Evolutionary conservation across 2,888 invertebrate genomes (phyloP), one percentile per base, ranked within the genome.

Genomic region (Teleiodes luculella): DNA sequence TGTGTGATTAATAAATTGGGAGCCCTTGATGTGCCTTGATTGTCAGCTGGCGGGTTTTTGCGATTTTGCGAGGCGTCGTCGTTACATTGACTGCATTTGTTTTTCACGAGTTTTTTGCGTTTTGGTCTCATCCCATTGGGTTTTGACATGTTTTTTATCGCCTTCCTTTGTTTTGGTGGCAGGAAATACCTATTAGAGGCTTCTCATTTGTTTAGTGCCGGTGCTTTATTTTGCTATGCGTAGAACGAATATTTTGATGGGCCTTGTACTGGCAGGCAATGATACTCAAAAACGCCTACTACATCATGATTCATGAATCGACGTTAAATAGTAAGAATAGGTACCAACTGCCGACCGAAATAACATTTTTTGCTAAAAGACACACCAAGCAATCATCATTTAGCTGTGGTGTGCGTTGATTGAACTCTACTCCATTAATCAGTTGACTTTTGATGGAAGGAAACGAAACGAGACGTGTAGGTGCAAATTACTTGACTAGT

Each of bases 1-100:
- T 20, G 48, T 28, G 48, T 48, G 36, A 48, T 48, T 48, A 36
- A 48, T 48, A 48, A 33, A n/a, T n/a, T n/a, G n/a, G n/a, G n/a
- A n/a, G 20, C 48, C 36, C 24, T 3, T 24, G 3, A 24, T n/a
- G n/a, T n/a, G 24, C 24, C 24, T 24, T 24, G 24, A n/a, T n/a
- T 48, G 35, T 35, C 35, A 20, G 46, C 16, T 35, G 3, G 35
- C 24, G 24, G 24, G 24, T 6, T 3, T 24, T 24, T 24, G 24
- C n/a, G n/a, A n/a, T n/a, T n/a, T 28, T 45, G 45, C 30, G 30
- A 45, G 45, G 30, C 30, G 30, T 28, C 14, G 45, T 28, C 14
- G 45, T 45, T 45, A 41, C 41, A 41, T 45, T 30, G 45, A n/a
- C n/a, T n/a, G n/a, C n/a, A n/a, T n/a, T n/a, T n/a, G n/a, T n/a